Evolutionary conservation across 2,888 invertebrate genomes (phyloP), one percentile per base, ranked within the genome.

Genomic region (Drosophila sordidula): DNA sequence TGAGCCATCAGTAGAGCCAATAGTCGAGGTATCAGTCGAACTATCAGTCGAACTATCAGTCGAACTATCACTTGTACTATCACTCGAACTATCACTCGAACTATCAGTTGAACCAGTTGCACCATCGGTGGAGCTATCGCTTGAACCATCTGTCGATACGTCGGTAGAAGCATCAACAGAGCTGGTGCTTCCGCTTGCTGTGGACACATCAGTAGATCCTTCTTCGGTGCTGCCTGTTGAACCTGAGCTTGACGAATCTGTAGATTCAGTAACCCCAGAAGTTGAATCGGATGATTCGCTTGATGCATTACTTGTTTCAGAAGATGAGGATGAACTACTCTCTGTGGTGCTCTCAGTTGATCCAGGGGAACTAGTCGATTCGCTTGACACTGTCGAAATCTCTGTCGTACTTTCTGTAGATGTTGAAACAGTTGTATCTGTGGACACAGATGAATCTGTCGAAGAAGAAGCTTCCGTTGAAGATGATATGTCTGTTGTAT

Each of bases 341-440:
- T 50, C 63, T n/a, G 57, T 71, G 8, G 80, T 70, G 16, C 46
- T 52, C 6, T 69, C 77, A 14, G 56, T 66, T 32, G 78, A 65
- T 5, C 25, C 49, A 4, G 41, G 42, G 39, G 50, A 55, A 32
- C n/a, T 63, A 36, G 68, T 55, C 1, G 78, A 58, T 29, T 70
- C 74, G 2, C 80, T 87, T 25, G 89, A 62, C 32, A 65, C 84
- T 9, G 80, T 77, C 4, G 79, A 67, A 6, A 44, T 4, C 5
- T 80, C 80, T 2, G 66, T 11, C 2, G 79, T 83, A n/a, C 39
- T 59, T 38, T 73, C 78, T 3, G 73, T 73, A 39, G 72, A 56
- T 14, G 70, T 56, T 1, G 89, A 75, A 4, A 25, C 41, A 14
- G 80, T 76, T 4, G 74, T 39, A 11, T 74, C 77, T 29, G 77